These are phyloP conservation scores for Drosophila melanosoma DNA, from an alignment of 2,888 invertebrate genomes.

Conservation along the genomic window DNA sequence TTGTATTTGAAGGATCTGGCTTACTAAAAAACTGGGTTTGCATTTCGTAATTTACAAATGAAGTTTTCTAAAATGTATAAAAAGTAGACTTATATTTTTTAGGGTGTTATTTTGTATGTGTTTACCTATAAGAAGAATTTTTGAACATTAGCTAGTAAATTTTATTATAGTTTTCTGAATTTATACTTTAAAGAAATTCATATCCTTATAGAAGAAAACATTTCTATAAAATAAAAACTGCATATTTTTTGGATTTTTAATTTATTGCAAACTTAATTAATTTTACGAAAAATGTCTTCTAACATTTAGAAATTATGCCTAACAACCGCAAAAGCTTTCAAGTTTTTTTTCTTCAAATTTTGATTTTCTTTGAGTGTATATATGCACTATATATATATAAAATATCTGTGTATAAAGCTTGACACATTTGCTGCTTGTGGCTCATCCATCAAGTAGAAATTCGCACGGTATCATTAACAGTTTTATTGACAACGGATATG, in stretches of 20 bases:
- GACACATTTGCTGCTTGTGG: constrained; percentile 21
- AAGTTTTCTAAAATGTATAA: too few relatives aligned
- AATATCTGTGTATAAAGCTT: background rate
- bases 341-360: background rate
- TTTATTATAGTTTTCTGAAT: background rate
- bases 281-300: fast-evolving
- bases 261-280: background rate
- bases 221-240: fast-evolving
- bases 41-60: background rate
- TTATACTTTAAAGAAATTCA: background rate
- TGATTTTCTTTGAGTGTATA: background rate
- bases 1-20: background rate
- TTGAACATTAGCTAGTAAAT: background rate
- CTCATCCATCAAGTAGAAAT: constrained; percentile 65
- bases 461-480: constrained; percentile 73
- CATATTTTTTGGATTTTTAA: background rate
- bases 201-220: background rate
- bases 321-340: background rate
- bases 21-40: background rate
- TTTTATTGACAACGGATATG: constrained; percentile 76
- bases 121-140: too few relatives aligned
- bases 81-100: too few relatives aligned
- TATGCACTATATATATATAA: background rate
- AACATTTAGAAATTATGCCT: fast-evolving
- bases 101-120: too few relatives aligned